Base-by-base conservation (phyloP, 2,797 vertebrate species). In the Channa striata region DNA sequence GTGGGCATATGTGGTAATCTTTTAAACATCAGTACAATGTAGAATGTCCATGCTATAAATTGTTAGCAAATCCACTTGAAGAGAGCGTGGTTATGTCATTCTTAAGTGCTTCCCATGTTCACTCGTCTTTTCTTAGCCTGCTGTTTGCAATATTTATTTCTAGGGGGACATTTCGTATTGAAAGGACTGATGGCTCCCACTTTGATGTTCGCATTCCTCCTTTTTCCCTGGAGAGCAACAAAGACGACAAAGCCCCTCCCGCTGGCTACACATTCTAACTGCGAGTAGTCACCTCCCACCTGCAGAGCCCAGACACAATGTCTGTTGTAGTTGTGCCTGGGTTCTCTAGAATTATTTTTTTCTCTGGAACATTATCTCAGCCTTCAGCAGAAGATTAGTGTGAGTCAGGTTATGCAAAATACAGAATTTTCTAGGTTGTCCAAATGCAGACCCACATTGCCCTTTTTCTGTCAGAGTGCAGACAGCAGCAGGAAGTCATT, bases 171-270 rank as follows among this genome's bases (percentile, higher is more conserved):
- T 99, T 99, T 87, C 96, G 98, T 33, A 98, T 99, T 4, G 98
- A 99, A 90, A 95, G 96, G 87, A 96, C 96, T 0, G 97, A 98
- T 46, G 97, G 98, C 66, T 99, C 98, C 86, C 97, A 98, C 90
- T 99, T 99, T 14, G 98, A 99, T 12, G 96, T 99, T 68, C 96
- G 98, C 89, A 99, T 99, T 92, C 98, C 98, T 59, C 97, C 97
- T 12, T 99, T 99, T 91, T 99, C 98, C 59, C 91, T 99, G 93
- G 98, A 99, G 91, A 99, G 98, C 95, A 99, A 94, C 87, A 94
- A 94, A 86, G 93, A 94, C 0, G 93, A 94, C 85, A 94, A 94
- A 72, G 92, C 92, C 2, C 91, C 94, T 70, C 94, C 94, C 39
- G 91, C 94, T 85, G 94, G 93, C 44, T 94, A 94, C 86, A 92